Conservation (phyloP, 2,797 vertebrate genomes). For the Rhabdophis nuchalis region DNA sequence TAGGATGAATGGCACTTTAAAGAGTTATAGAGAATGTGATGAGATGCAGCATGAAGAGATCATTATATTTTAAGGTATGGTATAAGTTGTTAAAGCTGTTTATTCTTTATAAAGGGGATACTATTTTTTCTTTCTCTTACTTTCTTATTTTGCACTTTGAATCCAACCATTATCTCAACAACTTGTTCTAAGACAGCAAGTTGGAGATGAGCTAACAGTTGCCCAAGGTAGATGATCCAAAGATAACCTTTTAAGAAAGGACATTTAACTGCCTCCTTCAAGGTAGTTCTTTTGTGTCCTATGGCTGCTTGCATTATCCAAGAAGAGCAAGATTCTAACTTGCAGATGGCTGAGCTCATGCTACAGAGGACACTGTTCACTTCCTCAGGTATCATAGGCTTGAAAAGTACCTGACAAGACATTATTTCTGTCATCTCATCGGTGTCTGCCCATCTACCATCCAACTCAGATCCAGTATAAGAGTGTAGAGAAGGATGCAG, state of each 20-base stretch:
- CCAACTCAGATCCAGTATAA: neutral
- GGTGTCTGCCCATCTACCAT: neutral
- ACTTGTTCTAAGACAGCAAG: neutral
- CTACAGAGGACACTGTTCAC: neutral
- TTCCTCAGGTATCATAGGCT: neutral
- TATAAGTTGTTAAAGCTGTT: neutral
- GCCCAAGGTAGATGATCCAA: neutral
- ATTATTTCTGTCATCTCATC: neutral
- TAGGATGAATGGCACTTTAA: neutral
- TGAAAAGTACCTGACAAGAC: neutral
- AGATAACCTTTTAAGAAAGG: neutral
- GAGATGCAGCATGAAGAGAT: neutral
- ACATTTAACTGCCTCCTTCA: neutral
- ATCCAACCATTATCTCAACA: neutral
- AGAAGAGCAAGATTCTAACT: neutral
- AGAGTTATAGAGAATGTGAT: neutral
- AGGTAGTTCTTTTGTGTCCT: neutral
- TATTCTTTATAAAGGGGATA: neutral
- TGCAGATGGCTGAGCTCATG: neutral
- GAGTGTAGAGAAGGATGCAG: neutral
- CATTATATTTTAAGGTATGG: neutral
- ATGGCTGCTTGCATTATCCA: neutral
- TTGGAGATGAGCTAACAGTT: neutral
- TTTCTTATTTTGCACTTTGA: neutral
- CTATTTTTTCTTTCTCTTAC: too few species aligned